phyloP scores from a whole-genome alignment of 2,797 vertebrate genomes.

The Gadopsis bispinosus region DNA sequence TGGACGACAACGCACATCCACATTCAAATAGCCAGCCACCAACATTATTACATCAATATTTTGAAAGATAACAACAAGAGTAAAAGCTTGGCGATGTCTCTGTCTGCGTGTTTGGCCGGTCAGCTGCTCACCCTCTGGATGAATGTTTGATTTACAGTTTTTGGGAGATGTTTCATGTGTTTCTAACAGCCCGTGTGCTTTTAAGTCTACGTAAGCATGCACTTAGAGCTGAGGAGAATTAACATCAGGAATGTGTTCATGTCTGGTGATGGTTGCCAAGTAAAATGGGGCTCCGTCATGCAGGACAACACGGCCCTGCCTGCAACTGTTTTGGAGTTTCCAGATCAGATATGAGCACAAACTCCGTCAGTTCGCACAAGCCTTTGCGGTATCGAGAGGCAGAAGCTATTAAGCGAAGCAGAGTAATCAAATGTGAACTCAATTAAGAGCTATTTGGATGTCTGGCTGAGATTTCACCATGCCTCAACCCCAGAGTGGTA shows the following conservation, averaged over 20 bases:
- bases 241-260: slow-evolving; percentile 62
- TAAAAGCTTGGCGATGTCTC: background rate
- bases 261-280: slow-evolving; percentile 60
- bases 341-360: slow-evolving; percentile 48
- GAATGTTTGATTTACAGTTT: slow-evolving; percentile 11
- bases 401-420: slow-evolving; percentile 36
- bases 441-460: slow-evolving; percentile 65
- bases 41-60: slow-evolving; percentile 23
- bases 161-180: slow-evolving; percentile 14
- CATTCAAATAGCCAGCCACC: slow-evolving; percentile 21
- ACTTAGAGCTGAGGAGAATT: slow-evolving; percentile 47
- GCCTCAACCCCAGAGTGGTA: slow-evolving; percentile 59
- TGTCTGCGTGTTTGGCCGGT: background rate
- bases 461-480: slow-evolving; percentile 70
- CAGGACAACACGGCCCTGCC: slow-evolving; percentile 31
- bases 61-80: background rate
- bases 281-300: slow-evolving; percentile 42
- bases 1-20: background rate
- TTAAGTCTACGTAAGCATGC: slow-evolving; percentile 2
- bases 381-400: slow-evolving; percentile 26
- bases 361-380: slow-evolving; percentile 17
- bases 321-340: slow-evolving; percentile 31
- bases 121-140: background rate
- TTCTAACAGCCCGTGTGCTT: slow-evolving; percentile 5
- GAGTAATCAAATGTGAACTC: slow-evolving; percentile 68